A percentile compares a stretch with the other conserved stretches of the same genome.
Conservation (phyloP, 2,888 invertebrate species). For the Apamea anceps region DNA sequence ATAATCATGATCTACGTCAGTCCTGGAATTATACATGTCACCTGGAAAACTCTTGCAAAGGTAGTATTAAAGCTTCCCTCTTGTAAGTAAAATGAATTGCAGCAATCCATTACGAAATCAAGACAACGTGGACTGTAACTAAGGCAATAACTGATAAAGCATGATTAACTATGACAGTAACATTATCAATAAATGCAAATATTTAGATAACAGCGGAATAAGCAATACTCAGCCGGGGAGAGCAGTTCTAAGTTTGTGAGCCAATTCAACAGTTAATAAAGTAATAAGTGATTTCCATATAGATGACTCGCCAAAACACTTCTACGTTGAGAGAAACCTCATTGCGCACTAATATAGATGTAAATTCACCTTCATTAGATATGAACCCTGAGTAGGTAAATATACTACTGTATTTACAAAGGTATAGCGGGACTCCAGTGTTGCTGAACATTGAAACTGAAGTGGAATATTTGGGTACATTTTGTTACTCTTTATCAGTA, state of each 20-base stretch:
- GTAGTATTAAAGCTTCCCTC: constrained; percentile 11
- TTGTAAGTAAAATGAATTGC: constrained; percentile 39
- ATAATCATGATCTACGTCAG: neutral
- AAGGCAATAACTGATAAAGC: constrained; percentile 57
- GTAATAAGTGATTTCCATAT: constrained; percentile 72
- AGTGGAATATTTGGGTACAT: neutral
- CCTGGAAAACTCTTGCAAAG: neutral
- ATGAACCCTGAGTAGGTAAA: constrained; percentile 39
- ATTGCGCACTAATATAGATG: constrained; percentile 70
- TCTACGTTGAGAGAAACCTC: constrained; percentile 58
- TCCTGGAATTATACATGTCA: neutral
- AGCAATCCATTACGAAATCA: constrained; percentile 50
- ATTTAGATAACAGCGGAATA: constrained; percentile 44
- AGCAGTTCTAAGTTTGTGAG: constrained; percentile 43
- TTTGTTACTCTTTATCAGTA: neutral
- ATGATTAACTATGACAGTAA: constrained; percentile 48
- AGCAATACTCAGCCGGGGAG: constrained; percentile 51
- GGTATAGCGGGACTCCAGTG: neutral
- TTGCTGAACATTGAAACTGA: constrained; percentile 4
- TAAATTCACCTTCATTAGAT: constrained; percentile 70
- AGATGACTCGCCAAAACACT: constrained; percentile 67
- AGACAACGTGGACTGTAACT: constrained; percentile 37
- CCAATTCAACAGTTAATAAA: constrained; percentile 60
- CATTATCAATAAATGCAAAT: constrained; percentile 63
- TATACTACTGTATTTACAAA: constrained; percentile 48